Conservation (phyloP, 2,113 vertebrate genomes). For the Garra rufa region DNA sequence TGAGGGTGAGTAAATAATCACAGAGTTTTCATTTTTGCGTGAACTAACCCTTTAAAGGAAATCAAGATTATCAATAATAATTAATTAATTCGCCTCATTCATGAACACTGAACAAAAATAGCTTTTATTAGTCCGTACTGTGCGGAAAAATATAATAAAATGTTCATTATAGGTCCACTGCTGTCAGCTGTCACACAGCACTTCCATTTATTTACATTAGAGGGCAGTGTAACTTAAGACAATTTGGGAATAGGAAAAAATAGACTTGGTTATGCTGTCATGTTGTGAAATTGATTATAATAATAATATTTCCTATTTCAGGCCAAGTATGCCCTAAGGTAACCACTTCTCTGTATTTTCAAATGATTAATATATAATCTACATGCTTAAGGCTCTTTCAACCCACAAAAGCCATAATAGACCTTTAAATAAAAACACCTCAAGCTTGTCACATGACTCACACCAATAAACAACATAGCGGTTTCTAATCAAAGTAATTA, state of each 20-base stretch:
- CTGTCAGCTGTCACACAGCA: not conserved
- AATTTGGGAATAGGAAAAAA: not conserved
- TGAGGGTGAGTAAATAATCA: too few species aligned
- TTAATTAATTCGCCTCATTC: not conserved
- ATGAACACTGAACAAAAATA: not conserved
- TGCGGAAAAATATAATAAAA: not conserved
- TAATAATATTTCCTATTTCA: not conserved
- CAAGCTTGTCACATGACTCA: not conserved
- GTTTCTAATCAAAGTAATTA: not conserved
- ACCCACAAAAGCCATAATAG: constrained; percentile 5
- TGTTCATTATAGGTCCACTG: not conserved
- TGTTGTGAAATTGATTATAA: not conserved
- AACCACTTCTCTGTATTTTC: not conserved
- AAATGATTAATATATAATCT: not conserved
- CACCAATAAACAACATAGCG: not conserved
- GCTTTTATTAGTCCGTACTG: not conserved
- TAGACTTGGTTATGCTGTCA: not conserved
- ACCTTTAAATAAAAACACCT: not conserved
- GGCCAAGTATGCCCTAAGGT: not conserved
- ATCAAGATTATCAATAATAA: not conserved
- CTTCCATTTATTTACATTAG: constrained; percentile 2
- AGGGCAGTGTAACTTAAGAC: constrained; percentile 20
- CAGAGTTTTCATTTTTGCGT: too few species aligned
- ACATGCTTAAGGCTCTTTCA: not conserved
- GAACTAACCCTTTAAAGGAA: too few species aligned